Conservation (phyloP, 2,888 invertebrate genomes). For the Oconnorella tubifera region DNA sequence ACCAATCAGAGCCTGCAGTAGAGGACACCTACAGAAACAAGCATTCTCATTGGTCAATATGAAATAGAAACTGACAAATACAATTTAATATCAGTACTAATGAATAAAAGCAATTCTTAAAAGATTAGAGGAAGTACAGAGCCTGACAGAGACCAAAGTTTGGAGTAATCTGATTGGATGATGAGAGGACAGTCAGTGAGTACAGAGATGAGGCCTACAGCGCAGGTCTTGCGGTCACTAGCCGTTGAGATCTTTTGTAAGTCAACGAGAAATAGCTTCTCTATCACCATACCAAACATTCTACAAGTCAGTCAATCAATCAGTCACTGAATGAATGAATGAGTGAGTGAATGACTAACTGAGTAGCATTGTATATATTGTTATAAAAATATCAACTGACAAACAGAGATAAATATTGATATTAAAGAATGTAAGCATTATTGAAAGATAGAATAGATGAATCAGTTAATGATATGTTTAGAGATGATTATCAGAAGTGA, state of each 20-base stretch:
- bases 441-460: no score
- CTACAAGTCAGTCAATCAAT: conserved; percentile 71
- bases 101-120: no score
- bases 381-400: no score
- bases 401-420: no score
- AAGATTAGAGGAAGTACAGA: neutral
- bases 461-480: neutral
- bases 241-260: conserved; percentile 79
- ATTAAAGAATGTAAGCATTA: no score
- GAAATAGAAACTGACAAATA: no score
- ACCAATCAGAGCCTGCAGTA: conserved; percentile 71
- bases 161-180: conserved; percentile 66
- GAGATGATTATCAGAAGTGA: neutral
- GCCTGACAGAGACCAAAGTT: conserved; percentile 58
- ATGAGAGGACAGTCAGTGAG: conserved; percentile 72
- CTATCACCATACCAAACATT: conserved; percentile 94
- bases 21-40: conserved; percentile 57
- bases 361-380: neutral
- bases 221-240: conserved; percentile 83
- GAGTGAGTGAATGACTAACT: no score
- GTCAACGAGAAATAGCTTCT: conserved; percentile 80
- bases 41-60: no score
- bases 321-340: conserved; percentile 58
- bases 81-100: no score
- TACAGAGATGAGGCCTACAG: conserved; percentile 81